Base-by-base conservation (phyloP, 2,113 vertebrate genomes). In the Limanda limanda region DNA sequence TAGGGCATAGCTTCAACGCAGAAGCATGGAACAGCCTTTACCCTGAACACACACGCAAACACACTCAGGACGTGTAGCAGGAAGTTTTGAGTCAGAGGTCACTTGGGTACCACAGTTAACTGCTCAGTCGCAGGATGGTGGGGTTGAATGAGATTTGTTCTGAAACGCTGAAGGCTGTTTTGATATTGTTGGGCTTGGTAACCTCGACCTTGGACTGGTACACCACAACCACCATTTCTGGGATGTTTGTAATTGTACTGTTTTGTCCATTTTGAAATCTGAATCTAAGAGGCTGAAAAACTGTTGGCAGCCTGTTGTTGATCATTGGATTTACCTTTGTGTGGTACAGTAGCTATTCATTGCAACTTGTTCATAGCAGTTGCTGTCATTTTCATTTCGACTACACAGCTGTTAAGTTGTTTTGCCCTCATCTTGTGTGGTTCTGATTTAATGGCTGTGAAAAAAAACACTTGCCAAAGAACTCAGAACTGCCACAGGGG, bases 21-120 rank as follows among this genome's bases (percentile, higher is more conserved):
- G 10, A 42, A 42, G 3, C 12, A 42, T 58, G 45, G 18, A 48
- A 3, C 45, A 48, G 45, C 45, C 13, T 6, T 48, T 6, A 48
- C 14, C 15, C 15, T 48, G 45, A 15, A 48, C 45, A 18, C 45
- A 48, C 47, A 51, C 47, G 5, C 47, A 51, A 2, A 51, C 47
- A 48, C 47, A 51, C 47, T 42, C 27, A 56, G 54, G 62, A 68
- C 70, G 42, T 73, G 25, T 35, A 48, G 71, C 71, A 62, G 40
- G 65, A 88, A 17, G 67, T 82, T 59, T 82, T 14, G 17, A 81
- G 57, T 86, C 78, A 77, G 75, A 89, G 79, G 78, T 82, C 81
- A 85, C 71, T 81, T 25, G 68, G 78, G 10, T 35, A 48, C 59
- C 52, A 67, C 63, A 68, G 76, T 81, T 66, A 83, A 61, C 55